Evolutionary conservation across 2,113 vertebrate species (phyloP).

Genomic region (Macquaria ambigua): DNA sequence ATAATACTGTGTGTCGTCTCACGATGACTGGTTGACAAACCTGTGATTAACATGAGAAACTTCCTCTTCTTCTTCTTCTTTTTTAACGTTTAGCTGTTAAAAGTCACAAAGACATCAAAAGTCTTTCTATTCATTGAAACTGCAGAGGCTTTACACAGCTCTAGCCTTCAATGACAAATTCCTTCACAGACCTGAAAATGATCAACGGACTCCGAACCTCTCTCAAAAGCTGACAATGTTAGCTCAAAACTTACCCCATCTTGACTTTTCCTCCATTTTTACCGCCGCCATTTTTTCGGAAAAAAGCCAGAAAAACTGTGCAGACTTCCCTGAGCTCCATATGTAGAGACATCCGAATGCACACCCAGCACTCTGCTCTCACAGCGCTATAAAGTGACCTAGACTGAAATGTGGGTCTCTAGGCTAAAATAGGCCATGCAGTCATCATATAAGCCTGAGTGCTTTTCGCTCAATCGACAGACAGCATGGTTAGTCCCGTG

Average conservation of each 20-base stretch:
- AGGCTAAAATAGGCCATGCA: constrained; percentile 74
- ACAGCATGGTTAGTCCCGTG: constrained; percentile 32
- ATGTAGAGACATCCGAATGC: constrained; percentile 11
- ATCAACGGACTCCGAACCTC: constrained; percentile 45
- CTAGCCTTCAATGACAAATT: constrained; percentile 45
- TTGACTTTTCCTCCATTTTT: constrained; percentile 50
- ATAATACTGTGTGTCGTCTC: neutral
- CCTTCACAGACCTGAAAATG: constrained; percentile 34
- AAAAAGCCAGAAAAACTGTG: constrained; percentile 53
- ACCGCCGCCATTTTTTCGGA: constrained; percentile 8
- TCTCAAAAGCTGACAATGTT: constrained; percentile 1
- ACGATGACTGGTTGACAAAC: constrained; percentile 5
- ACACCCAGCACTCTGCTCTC: constrained; percentile 11
- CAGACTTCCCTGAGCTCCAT: constrained; percentile 71
- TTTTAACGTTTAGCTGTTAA: constrained; percentile 27
- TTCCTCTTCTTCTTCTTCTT: neutral
- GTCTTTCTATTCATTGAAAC: constrained; percentile 21
- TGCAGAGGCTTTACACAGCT: constrained; percentile 8
- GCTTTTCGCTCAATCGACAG: constrained; percentile 60
- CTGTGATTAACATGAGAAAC: constrained; percentile 13
- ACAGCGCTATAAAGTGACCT: constrained; percentile 36
- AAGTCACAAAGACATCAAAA: constrained; percentile 26
- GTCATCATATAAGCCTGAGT: constrained; percentile 74
- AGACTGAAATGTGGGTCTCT: constrained; percentile 68
- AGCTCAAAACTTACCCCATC: constrained; percentile 69